Evolutionary conservation across 2,113 vertebrate species (phyloP), one percentile per base, ranked within the genome.

Genomic region (Pomatostomus ruficeps): DNA sequence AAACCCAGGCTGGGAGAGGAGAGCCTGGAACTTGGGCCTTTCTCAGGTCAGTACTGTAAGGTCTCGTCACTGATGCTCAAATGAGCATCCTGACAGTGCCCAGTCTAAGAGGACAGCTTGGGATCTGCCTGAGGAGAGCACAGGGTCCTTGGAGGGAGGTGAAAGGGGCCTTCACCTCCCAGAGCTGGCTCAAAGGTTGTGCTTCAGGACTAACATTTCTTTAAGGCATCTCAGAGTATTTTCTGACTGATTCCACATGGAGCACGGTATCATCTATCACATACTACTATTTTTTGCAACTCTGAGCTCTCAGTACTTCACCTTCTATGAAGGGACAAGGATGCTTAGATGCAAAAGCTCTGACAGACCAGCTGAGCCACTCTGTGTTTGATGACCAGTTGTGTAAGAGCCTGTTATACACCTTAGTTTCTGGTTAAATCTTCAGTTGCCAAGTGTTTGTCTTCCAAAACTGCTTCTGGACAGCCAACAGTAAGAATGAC

Each of bases 401-500:
- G 13, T 40, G 1, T 46, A 54, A 63, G 10, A 65, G 5, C n/a
- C n/a, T 54, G 38, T 73, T 63, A 54, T 0, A 62, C 6, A 66
- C 10, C 31, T 49, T n/a, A 38, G 14, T 31, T 86, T 79, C 52
- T 72, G 31, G 10, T 25, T 54, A 62, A 72, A 62, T 89, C 75
- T 65, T 73, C n/a, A 63, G 16, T 13, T 87, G 51, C 29, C 67
- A 68, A 68, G 40, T 67, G 38, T 65, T 77, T 48, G 16, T 24
- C 49, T 77, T 63, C 74, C 59, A 76, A 77, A 88, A 80, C 48
- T 81, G 54, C 12, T 88, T 83, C 52, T 67, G n/a, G 36, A 74
- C 20, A 88, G 29, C 28, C 28, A 83, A n/a, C 11, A 46, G 18
- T 33, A 79, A 48, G 35, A 87, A 72, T 43, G 45, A 68, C 26